Percentiles rank a stretch among this genome's conserved stretches.
Evolutionary conservation across 2,797 vertebrate genomes (phyloP).

Genomic region (Sebastes oblongus): DNA sequence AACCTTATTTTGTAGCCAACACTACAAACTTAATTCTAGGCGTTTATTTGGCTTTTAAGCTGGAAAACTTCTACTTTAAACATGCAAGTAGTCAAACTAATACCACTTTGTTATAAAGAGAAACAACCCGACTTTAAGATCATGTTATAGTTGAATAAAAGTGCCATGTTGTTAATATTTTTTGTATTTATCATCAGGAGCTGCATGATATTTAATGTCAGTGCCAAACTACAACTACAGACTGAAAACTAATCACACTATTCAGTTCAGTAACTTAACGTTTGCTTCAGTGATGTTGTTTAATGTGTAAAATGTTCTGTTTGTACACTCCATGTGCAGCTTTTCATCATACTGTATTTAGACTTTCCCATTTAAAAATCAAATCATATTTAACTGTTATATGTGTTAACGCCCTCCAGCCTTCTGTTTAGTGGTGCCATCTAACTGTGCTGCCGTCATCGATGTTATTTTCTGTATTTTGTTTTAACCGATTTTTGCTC

Average conservation of each 20-base stretch:
- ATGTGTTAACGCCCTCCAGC: conserved; percentile 9
- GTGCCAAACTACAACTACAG: conserved; percentile 33
- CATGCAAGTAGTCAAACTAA: neutral
- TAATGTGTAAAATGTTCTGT: conserved; percentile 14
- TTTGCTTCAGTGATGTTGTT: conserved; percentile 3
- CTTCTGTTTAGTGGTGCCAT: conserved; percentile 6
- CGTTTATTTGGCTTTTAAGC: neutral
- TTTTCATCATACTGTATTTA: neutral
- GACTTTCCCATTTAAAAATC: neutral
- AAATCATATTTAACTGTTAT: conserved; percentile 8
- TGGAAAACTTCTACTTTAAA: neutral
- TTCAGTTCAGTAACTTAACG: neutral
- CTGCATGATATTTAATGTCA: conserved; percentile 6
- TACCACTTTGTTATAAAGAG: neutral
- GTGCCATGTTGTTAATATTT: conserved; percentile 18
- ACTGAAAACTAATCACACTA: conserved; percentile 16
- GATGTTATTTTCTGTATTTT: conserved; percentile 3
- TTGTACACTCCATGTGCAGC: conserved; percentile 33
- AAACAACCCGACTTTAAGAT: neutral
- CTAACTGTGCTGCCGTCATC: neutral
- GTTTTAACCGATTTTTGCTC: neutral
- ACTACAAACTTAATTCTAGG: neutral
- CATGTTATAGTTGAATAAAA: neutral
- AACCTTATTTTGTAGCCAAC: conserved; percentile 3
- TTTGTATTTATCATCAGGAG: conserved; percentile 25